phyloP scores from a whole-genome alignment of 1,140 invertebrate genomes.

The Ptiloglossa arizonensis region DNA sequence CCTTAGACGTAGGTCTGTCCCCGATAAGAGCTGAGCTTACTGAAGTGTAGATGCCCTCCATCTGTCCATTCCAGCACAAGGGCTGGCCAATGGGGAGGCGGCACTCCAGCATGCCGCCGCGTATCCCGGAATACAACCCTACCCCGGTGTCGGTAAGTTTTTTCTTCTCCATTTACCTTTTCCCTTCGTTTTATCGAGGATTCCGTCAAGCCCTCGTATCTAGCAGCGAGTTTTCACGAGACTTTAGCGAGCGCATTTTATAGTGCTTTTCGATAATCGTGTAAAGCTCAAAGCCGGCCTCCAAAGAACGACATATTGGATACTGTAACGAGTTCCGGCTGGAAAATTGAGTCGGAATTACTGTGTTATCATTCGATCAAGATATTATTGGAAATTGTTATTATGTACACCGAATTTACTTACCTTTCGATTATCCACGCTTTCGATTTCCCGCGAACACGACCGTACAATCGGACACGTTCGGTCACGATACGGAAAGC shows the following conservation, averaged over 20 bases:
- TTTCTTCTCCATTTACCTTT: conserved; percentile 65
- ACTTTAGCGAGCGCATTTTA: conserved; percentile 35
- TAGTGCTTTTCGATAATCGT: conserved; percentile 7
- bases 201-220: conserved; percentile 49
- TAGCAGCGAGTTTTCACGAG: conserved; percentile 34
- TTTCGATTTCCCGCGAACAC: not conserved
- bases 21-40: conserved; percentile 82
- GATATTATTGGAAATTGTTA: conserved; percentile 9
- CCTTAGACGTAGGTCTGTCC: conserved; percentile 72
- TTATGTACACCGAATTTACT: not conserved
- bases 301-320: conserved; percentile 2
- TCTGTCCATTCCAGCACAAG: conserved; percentile 93
- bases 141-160: conserved; percentile 93
- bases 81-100: conserved; percentile 92
- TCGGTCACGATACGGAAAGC: not conserved
- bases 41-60: conserved; percentile 85
- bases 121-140: conserved; percentile 94
- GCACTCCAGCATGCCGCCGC: conserved; percentile 90
- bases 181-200: conserved; percentile 56
- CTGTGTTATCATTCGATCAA: not conserved
- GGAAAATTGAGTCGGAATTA: conserved; percentile 5
- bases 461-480: not conserved
- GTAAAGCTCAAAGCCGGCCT: not conserved
- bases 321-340: not conserved
- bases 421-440: not conserved